Conservation (phyloP, 2,113 vertebrate genomes). For the human region DNA sequence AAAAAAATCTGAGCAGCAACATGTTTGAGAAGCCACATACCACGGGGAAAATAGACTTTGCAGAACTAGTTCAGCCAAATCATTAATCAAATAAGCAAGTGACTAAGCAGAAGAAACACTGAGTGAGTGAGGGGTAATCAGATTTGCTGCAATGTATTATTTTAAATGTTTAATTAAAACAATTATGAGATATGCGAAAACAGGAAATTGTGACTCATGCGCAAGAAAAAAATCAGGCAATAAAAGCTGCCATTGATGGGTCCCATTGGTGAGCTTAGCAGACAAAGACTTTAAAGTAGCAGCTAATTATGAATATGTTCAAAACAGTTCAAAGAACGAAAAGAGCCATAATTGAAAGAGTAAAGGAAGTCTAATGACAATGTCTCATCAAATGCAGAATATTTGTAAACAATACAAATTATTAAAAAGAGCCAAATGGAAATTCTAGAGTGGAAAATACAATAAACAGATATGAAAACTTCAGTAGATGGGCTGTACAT, state of each 20-base stretch:
- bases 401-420: not conserved
- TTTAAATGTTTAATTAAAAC: not conserved
- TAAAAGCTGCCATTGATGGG: not conserved
- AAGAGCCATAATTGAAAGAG: not conserved
- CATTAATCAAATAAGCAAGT: not conserved
- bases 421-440: not conserved
- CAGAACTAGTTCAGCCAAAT: not conserved
- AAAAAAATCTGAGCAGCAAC: not conserved
- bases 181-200: not conserved
- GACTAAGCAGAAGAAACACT: not conserved
- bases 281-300: not conserved
- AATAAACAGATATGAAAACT: not conserved
- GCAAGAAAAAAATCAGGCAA: not conserved
- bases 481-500: not conserved
- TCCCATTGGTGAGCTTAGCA: not conserved
- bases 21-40: not conserved
- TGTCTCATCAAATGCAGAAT: not conserved
- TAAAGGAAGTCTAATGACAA: not conserved
- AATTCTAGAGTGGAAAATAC: not conserved
- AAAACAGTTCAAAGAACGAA: not conserved
- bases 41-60: not conserved
- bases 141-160: not conserved
- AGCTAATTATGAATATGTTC: not conserved
- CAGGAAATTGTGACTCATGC: not conserved
- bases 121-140: not conserved